Conservation (phyloP, 2,888 invertebrate species). For the Aquatica leii region DNA sequence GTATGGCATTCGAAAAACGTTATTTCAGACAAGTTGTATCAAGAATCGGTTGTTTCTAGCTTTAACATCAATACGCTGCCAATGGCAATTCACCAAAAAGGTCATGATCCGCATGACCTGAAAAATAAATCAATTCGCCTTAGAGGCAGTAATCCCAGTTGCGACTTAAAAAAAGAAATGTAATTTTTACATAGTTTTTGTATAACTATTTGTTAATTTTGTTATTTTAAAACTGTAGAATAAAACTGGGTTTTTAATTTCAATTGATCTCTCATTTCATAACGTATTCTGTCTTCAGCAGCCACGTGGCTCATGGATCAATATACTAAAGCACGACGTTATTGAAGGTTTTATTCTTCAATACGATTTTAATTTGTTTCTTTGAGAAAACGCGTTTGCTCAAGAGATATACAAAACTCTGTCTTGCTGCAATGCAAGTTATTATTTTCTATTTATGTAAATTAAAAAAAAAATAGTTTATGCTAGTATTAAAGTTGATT, state of each 20-base stretch:
- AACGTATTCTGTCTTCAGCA: constrained; percentile 26
- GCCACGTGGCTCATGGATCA: constrained; percentile 34
- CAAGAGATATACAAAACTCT: too few relatives aligned
- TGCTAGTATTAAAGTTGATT: too few relatives aligned
- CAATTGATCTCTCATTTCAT: constrained; percentile 21
- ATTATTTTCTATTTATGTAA: too few relatives aligned
- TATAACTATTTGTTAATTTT: constrained; percentile 20
- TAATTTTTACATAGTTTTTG: background rate
- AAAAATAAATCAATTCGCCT: constrained; percentile 8
- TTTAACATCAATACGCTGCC: constrained; percentile 17
- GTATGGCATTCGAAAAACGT: constrained; percentile 22
- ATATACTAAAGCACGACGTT: constrained; percentile 25
- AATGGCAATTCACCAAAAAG: constrained; percentile 14
- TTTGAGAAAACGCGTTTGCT: too few relatives aligned
- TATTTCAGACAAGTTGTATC: constrained; percentile 20
- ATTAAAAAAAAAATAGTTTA: too few relatives aligned
- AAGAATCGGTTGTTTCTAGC: constrained; percentile 15
- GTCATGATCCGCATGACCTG: constrained; percentile 15
- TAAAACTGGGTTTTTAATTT: constrained; percentile 20
- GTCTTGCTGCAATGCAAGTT: too few relatives aligned
- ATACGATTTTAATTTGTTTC: background rate
- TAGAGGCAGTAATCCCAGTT: constrained; percentile 1
- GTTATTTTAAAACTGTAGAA: constrained; percentile 26
- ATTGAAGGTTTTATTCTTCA: background rate
- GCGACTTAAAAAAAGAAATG: background rate